Evolutionary conservation across 2,113 vertebrate species (phyloP), one percentile per base, ranked within the genome.

Genomic region (Apodemus speciosus): DNA sequence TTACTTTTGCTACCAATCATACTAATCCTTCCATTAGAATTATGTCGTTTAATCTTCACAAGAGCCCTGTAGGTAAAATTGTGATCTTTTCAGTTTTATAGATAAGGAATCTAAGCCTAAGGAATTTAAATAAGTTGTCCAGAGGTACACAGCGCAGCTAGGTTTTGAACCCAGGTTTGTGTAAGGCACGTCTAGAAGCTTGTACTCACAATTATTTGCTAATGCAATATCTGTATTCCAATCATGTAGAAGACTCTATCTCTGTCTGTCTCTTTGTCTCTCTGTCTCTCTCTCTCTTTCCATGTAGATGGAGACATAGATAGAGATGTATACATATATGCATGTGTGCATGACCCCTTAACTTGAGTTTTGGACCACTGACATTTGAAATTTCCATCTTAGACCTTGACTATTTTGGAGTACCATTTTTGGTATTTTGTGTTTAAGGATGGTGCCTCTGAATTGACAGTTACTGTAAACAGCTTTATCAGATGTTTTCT

Each of bases 61-160:
- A 80, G 25, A 88, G 4, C 23, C 30, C 40, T 85, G 25, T 84
- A 62, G 85, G 71, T 90, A 85, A 85, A 94, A 58, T 68, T 69
- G 73, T 56, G 49, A 93, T 90, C n/a, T 53, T 92, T 96, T 90
- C 71, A 46, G 27, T 75, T 76, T 94, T 95, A 88, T 4, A 85
- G 71, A 27, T 77, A 58, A 94, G 60, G 27, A 87, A 88, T 56
- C 21, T 66, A 90, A 96, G 53, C 27, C 46, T 81, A 68, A 25
- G 51, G 18, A 84, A 51, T 85, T 81, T 83, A 73, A 92, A 68
- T 90, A 94, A 91, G 21, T 92, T 91, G 64, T 77, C 11, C 16
- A 72, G 66, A 88, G 49, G 49, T 30, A 76, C 30, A 35, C 79
- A 87, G 10, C 6, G 38, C 30, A 88, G 32, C 4, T 53, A n/a